A percentile compares a stretch with the other conserved stretches of the same genome.
Conservation (phyloP, 2,797 vertebrate genomes). For the Urosaurus nigricauda region DNA sequence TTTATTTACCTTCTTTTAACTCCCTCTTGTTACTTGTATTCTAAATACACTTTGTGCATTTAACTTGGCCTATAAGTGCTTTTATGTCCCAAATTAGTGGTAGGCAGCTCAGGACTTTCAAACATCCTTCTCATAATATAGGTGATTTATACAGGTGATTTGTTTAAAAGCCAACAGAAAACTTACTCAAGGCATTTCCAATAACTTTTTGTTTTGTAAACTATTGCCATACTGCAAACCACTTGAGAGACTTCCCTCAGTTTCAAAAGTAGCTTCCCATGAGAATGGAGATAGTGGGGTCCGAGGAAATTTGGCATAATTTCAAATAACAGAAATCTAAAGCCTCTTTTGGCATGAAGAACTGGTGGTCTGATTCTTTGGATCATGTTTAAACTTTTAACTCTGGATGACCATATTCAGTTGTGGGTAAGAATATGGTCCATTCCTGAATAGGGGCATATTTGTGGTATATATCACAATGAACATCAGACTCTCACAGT, state of each 20-base stretch:
- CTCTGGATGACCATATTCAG: conserved; percentile 2
- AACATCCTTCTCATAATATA: no score
- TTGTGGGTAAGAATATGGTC: conserved; percentile 4
- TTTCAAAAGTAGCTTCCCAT: conserved; percentile 19
- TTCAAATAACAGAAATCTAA: conserved; percentile 8
- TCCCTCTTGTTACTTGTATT: no score
- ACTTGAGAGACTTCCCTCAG: neutral
- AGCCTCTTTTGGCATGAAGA: neutral
- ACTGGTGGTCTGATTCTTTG: neutral
- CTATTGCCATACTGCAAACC: neutral
- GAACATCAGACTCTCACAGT: neutral
- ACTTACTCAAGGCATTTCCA: neutral
- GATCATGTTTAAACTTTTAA: conserved; percentile 10
- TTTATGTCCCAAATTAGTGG: no score
- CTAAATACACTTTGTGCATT: no score
- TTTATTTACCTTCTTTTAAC: no score
- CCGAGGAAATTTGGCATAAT: neutral
- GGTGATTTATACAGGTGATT: no score
- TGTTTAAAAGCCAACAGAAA: neutral
- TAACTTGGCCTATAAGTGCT: no score
- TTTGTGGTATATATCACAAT: neutral
- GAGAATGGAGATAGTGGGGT: neutral
- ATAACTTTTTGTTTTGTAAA: conserved; percentile 3
- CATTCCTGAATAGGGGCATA: neutral
- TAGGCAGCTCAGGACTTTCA: no score